Base-by-base conservation (phyloP, 2,888 invertebrate genomes). In the Drosophila heteroneura region DNA sequence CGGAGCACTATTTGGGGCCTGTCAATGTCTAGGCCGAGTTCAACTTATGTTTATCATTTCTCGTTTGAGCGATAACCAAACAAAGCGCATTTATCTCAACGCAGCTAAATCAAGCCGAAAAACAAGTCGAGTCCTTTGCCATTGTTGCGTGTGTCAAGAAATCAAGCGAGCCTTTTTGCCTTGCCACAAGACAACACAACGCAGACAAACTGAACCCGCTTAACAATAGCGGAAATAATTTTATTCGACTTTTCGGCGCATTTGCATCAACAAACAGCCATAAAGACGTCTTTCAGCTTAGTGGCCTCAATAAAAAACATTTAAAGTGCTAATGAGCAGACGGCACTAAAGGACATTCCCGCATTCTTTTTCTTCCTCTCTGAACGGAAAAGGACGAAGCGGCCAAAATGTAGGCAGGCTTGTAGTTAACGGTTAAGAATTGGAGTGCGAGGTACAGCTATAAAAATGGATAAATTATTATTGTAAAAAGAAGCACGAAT, bases 221-320 rank as follows among this genome's bases (percentile, higher is more conserved):
- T 74, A 82, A 83, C 82, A 85, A 89, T 77, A 73, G 79, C 87
- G 83, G 80, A 87, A 85, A 89, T 87, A 89, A 87, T 87, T 87
- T 87, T 85, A 87, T 85, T 78, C 75, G 60, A 68, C 77, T 76
- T 74, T 78, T 73, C 39, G 70, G 57, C 74, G 66, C 76, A 89
- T 87, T 87, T 87, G 76, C 87, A 89, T 87, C 70, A 87, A 70
- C 80, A 87, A 89, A 82, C 76, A 77, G 65, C 73, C 85, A 85
- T 85, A 83, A 89, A 85, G 81, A 80, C 77, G 79, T 74, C 83
- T 70, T 49, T 72, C 60, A 39, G 57, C 51, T 79, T 51, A 59
- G 58, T 75, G 81, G 80, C 83, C 85, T 65, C 64, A 74, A 77
- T 74, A 76, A 73, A 73, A 63, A 70, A 58, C 77, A 74, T 78